phyloP scores from a whole-genome alignment of 1,140 invertebrate species.

The Eufriesea mexicana region DNA sequence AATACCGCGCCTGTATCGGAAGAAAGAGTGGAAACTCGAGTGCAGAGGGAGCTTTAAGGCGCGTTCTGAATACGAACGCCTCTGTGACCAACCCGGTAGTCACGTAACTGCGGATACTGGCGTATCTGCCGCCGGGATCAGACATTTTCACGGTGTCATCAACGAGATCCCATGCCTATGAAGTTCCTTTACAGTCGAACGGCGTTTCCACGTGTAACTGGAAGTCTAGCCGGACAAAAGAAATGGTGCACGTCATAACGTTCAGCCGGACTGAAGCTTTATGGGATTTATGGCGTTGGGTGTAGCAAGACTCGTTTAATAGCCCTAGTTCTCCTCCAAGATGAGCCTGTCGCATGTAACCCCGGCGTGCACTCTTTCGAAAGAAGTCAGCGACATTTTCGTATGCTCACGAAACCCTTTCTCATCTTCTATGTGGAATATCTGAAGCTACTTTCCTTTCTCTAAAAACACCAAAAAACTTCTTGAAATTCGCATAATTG shows the following conservation, averaged over 20 bases:
- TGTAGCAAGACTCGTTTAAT: slow-evolving; percentile 62
- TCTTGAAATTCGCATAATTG: too few species aligned
- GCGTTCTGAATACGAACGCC: slow-evolving; percentile 20
- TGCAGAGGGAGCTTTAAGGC: background rate
- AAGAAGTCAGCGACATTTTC: slow-evolving; percentile 8
- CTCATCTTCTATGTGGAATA: background rate
- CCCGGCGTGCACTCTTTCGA: slow-evolving; percentile 47
- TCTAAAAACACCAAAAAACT: too few species aligned
- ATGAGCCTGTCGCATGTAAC: slow-evolving; percentile 12
- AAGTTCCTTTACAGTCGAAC: slow-evolving; percentile 47
- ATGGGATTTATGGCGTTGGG: slow-evolving; percentile 44
- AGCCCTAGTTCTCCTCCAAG: slow-evolving; percentile 42
- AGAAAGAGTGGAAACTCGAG: background rate
- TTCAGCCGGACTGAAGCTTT: slow-evolving; percentile 33
- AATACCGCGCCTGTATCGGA: background rate
- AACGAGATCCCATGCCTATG: slow-evolving; percentile 33
- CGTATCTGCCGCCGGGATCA: slow-evolving; percentile 27
- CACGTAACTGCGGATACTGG: slow-evolving; percentile 43
- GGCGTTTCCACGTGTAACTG: slow-evolving; percentile 37
- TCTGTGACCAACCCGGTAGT: background rate
- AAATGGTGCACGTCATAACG: slow-evolving; percentile 25
- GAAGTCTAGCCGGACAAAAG: slow-evolving; percentile 12
- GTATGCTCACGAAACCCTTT: background rate
- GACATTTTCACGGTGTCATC: slow-evolving; percentile 35
- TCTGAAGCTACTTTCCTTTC: too few species aligned